Evolutionary conservation across 2,888 invertebrate genomes (phyloP).

Genomic region (Allophyes oxyacanthae): DNA sequence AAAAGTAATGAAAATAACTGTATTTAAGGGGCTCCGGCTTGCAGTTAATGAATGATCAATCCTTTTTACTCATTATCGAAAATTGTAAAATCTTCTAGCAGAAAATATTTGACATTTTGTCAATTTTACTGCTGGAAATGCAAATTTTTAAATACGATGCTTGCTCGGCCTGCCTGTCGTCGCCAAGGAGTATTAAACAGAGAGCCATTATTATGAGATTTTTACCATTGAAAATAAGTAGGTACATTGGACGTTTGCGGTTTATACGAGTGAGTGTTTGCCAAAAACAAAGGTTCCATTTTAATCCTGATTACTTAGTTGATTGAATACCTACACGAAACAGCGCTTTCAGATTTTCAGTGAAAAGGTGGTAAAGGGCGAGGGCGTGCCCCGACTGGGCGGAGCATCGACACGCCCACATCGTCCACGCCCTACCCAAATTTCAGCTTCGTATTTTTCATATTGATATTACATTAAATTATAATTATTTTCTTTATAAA

Average conservation of each 20-base stretch:
- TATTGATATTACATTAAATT: constrained; percentile 63
- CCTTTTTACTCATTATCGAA: too few species aligned
- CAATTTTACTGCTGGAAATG: too few species aligned
- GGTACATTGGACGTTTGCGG: constrained; percentile 29
- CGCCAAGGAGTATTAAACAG: too few species aligned
- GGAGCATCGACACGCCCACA: constrained; percentile 85
- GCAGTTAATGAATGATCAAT: too few species aligned
- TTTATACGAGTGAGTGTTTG: constrained; percentile 52
- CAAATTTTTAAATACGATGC: too few species aligned
- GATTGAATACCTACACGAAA: constrained; percentile 72
- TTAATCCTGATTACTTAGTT: constrained; percentile 65
- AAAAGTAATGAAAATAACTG: background rate
- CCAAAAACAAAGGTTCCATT: constrained; percentile 57
- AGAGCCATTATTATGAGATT: too few species aligned
- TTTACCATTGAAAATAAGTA: constrained; percentile 21
- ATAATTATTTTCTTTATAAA: constrained; percentile 34
- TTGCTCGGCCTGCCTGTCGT: too few species aligned
- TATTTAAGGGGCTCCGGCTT: background rate
- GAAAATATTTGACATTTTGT: background rate
- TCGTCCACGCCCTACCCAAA: constrained; percentile 82
- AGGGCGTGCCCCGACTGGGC: constrained; percentile 84
- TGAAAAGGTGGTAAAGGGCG: constrained; percentile 86
- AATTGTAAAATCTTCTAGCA: background rate
- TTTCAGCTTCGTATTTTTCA: constrained; percentile 72
- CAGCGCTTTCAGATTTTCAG: constrained; percentile 76